Evolutionary conservation across 2,113 vertebrate species (phyloP).

Genomic region (Albula glossodonta): DNA sequence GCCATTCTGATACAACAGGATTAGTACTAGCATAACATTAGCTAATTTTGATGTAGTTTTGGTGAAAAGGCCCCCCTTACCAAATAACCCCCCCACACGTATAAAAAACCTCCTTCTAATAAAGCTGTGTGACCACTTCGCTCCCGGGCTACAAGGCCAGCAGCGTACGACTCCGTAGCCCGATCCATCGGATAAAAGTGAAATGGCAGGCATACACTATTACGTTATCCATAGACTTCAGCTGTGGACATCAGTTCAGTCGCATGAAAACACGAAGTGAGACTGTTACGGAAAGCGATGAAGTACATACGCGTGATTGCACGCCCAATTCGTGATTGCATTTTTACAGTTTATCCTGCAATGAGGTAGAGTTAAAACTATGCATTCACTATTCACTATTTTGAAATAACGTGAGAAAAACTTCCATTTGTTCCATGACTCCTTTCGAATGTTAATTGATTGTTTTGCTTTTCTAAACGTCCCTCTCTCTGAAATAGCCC

Average conservation of each 20-base stretch:
- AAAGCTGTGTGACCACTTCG: conserved; percentile 91
- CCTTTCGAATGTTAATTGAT: neutral
- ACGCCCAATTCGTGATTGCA: too few relatives aligned
- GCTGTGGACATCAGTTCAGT: too few relatives aligned
- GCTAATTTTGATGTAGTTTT: neutral
- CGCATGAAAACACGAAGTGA: neutral
- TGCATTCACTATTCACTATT: neutral
- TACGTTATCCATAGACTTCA: neutral
- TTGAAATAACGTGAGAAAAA: neutral
- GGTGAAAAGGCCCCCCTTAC: conserved; percentile 66
- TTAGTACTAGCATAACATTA: neutral
- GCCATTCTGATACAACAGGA: too few relatives aligned
- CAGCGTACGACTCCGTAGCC: conserved; percentile 54
- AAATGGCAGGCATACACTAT: neutral
- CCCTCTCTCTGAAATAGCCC: neutral
- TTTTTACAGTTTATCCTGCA: neutral
- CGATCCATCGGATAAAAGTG: conserved; percentile 47
- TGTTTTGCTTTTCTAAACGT: neutral
- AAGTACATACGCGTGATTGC: neutral
- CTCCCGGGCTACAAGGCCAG: conserved; percentile 81
- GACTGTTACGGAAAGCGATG: conserved; percentile 13
- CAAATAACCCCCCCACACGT: conserved; percentile 94
- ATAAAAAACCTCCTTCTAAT: conserved; percentile 79
- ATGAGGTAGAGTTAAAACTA: neutral
- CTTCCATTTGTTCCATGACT: neutral